phyloP scores from a whole-genome alignment of 2,797 vertebrate genomes.

The Syndactyla subalaris region DNA sequence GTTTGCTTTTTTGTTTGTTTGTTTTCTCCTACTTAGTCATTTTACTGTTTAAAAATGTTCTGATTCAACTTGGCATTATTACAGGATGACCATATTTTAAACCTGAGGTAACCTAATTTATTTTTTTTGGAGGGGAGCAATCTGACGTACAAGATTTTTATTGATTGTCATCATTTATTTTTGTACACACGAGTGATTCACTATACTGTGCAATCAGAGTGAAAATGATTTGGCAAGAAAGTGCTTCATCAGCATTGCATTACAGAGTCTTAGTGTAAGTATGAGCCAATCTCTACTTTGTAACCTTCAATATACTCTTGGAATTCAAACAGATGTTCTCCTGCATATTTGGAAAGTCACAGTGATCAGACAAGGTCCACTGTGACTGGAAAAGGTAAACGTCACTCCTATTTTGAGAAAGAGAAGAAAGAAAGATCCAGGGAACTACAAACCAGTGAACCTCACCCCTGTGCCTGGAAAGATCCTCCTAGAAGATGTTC shows the following conservation, averaged over 20 bases:
- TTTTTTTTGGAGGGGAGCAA: background rate
- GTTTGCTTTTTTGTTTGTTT: background rate
- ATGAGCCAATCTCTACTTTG: background rate
- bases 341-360: background rate
- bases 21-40: background rate
- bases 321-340: background rate
- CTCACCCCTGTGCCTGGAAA: background rate
- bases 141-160: background rate
- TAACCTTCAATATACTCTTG: background rate
- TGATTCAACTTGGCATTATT: background rate
- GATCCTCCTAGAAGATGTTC: background rate
- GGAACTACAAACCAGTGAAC: accelerated
- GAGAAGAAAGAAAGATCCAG: background rate
- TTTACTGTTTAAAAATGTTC: background rate
- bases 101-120: background rate
- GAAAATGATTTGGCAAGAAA: background rate
- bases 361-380: background rate
- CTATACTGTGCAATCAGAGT: background rate
- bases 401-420: background rate
- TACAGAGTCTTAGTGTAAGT: background rate
- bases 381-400: background rate
- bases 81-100: background rate
- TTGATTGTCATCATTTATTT: background rate
- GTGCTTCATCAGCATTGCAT: background rate
- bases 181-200: background rate